Evolutionary conservation across 2,888 invertebrate species (phyloP).

Genomic region (Zhengitettix transpicula): DNA sequence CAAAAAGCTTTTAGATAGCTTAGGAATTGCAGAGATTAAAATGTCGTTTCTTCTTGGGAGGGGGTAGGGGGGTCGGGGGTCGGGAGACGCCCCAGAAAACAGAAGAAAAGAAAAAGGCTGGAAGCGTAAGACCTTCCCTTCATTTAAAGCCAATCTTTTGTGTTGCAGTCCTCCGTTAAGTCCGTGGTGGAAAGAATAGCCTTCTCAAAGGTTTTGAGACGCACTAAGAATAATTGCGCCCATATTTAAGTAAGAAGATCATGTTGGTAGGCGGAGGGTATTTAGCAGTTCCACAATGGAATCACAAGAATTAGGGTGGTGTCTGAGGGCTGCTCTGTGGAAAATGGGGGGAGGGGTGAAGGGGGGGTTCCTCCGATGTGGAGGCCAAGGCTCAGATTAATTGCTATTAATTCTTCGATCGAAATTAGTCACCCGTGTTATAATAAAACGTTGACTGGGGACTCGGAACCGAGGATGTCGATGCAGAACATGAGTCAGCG

Average conservation of each 20-base stretch:
- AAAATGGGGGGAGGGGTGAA: neutral
- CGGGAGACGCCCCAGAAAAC: neutral
- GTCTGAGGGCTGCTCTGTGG: neutral
- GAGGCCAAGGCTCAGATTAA: no score
- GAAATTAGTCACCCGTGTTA: no score
- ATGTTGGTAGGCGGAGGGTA: neutral
- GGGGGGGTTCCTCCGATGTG: neutral
- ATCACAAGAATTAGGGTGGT: conserved; percentile 2
- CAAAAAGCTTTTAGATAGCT: conserved; percentile 19
- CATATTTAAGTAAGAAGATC: conserved; percentile 24
- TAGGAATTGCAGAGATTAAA: conserved; percentile 24
- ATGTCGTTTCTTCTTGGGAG: conserved; percentile 22
- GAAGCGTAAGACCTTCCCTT: conserved; percentile 1
- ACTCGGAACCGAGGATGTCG: no score
- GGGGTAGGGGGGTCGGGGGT: neutral
- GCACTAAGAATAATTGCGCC: conserved; percentile 32
- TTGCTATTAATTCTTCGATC: no score
- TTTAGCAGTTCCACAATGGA: conserved; percentile 8
- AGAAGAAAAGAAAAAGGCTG: neutral
- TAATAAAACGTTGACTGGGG: no score
- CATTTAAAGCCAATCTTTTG: conserved; percentile 7
- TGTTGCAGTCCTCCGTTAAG: conserved; percentile 5
- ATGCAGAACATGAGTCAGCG: no score
- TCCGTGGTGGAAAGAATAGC: conserved; percentile 26
- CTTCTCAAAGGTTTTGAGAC: conserved; percentile 30